Percentiles rank a stretch among this genome's conserved stretches.
phyloP scores from a whole-genome alignment of 2,113 vertebrate species.

The Tetraodon nigroviridis region DNA sequence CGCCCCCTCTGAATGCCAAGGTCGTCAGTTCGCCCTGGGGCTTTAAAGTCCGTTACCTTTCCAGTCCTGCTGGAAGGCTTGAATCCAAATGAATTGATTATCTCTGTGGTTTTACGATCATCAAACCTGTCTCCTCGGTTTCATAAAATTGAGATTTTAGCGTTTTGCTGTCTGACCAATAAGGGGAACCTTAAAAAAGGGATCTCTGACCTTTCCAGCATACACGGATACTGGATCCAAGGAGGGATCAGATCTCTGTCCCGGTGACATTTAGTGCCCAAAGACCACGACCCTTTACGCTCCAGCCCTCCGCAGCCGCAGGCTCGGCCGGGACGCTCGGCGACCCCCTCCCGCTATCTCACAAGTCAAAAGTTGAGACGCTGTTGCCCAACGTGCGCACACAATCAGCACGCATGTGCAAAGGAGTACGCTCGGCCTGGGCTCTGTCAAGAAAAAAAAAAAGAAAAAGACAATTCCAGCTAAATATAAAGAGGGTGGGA shows the following conservation, averaged over 20 bases:
- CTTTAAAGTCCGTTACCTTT: not conserved
- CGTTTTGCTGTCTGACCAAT: constrained; percentile 29
- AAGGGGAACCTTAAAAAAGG: constrained; percentile 9
- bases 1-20: constrained; percentile 73
- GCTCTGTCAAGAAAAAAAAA: not conserved
- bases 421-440: not conserved
- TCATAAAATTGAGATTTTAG: constrained; percentile 16
- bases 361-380: constrained; percentile 15
- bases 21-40: constrained; percentile 43
- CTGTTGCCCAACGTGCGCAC: constrained; percentile 2
- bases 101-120: not conserved
- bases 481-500: no score
- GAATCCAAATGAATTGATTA: not conserved
- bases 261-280: constrained; percentile 76
- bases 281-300: constrained; percentile 77
- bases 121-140: not conserved
- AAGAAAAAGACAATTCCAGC: no score
- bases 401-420: constrained; percentile 19
- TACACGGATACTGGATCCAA: constrained; percentile 37
- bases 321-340: not conserved
- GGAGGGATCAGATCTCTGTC: constrained; percentile 72
- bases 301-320: constrained; percentile 28
- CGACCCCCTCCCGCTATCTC: constrained; percentile 6
- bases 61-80: not conserved
- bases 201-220: constrained; percentile 70